A percentile compares a stretch with the other conserved stretches of the same genome.
Conservation (phyloP, 2,113 vertebrate species). For the Sphaerodactylus townsendi region DNA sequence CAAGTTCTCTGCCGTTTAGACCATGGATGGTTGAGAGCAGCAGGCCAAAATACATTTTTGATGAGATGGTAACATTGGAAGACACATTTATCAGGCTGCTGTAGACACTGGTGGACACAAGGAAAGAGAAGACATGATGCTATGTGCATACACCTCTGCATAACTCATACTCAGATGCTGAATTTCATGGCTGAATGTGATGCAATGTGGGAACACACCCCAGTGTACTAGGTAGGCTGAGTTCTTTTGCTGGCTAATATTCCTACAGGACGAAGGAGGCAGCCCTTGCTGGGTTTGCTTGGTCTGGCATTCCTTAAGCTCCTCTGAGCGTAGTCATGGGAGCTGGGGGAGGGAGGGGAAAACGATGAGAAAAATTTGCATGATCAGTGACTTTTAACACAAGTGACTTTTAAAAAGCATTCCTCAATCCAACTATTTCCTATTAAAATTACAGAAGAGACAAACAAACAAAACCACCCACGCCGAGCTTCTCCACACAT, state of each 20-base stretch:
- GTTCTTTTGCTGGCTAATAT: not conserved
- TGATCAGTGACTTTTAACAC: not conserved
- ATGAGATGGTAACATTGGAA: not conserved
- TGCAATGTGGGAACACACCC: no score
- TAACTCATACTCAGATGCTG: not conserved
- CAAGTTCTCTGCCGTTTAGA: not conserved
- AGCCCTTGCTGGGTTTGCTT: not conserved
- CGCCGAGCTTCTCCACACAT: not conserved
- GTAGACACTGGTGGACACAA: not conserved
- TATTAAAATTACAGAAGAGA: constrained; percentile 25
- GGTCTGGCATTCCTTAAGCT: not conserved
- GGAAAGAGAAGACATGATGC: not conserved
- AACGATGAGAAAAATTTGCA: constrained; percentile 8
- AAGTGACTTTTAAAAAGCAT: constrained; percentile 42
- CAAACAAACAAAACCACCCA: constrained; percentile 8
- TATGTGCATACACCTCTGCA: not conserved
- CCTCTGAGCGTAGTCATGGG: not conserved
- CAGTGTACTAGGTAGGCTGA: not conserved
- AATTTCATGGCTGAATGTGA: not conserved
- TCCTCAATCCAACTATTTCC: constrained; percentile 20
- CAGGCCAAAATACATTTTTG: not conserved
- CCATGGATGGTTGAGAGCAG: no score
- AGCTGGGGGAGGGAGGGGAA: not conserved
- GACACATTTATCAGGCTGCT: not conserved
- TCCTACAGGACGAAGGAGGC: constrained; percentile 3